Evolutionary conservation across 2,797 vertebrate species (phyloP).

Genomic region (Delichon dasypus): DNA sequence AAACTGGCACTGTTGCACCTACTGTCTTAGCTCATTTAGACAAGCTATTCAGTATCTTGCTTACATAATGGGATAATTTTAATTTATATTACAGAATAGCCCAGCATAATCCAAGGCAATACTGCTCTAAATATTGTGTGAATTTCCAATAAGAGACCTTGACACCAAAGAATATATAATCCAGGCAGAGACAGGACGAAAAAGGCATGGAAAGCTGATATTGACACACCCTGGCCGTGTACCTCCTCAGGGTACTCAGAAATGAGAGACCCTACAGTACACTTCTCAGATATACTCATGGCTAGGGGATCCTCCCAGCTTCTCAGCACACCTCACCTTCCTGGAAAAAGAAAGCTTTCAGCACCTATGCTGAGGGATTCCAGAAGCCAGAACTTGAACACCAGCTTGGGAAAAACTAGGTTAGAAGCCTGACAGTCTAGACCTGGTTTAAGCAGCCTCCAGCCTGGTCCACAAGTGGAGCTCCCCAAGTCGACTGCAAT

Average conservation of each 20-base stretch:
- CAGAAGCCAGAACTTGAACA: constrained; percentile 38
- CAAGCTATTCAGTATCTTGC: not conserved
- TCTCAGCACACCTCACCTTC: not conserved
- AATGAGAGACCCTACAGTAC: not conserved
- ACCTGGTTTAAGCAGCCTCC: constrained; percentile 1
- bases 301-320: not conserved
- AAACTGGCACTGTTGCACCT: not conserved
- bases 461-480: not conserved
- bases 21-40: not conserved
- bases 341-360: not conserved
- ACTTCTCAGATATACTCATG: not conserved
- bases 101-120: not conserved
- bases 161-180: not conserved
- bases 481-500: not conserved
- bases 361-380: not conserved
- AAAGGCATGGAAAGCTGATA: not conserved
- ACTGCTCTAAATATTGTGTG: not conserved
- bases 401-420: not conserved
- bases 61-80: not conserved
- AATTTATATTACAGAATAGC: not conserved
- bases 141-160: not conserved
- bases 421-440: not conserved
- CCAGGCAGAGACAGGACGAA: not conserved
- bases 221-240: not conserved
- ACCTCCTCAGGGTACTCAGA: not conserved